phyloP scores from a whole-genome alignment of 2,113 vertebrate genomes.

The Phrynocephalus versicolor region DNA sequence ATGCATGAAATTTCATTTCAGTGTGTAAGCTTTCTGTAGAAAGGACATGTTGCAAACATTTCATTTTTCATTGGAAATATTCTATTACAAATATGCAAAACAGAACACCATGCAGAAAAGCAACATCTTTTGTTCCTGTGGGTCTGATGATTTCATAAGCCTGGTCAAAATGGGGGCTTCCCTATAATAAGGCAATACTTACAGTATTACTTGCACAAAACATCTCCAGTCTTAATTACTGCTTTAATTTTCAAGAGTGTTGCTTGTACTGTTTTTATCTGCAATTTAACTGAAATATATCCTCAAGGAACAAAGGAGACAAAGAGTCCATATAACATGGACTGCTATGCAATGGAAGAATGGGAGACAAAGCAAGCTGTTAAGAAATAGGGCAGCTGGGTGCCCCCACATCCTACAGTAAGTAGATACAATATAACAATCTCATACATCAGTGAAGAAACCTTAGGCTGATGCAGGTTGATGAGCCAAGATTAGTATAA shows the following conservation, averaged over 20 bases:
- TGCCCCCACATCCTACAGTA: background rate
- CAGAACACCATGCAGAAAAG: background rate
- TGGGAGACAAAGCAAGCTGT: background rate
- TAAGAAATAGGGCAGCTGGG: background rate
- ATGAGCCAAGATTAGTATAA: slow-evolving; percentile 56
- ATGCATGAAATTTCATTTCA: background rate
- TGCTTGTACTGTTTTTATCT: too few species aligned
- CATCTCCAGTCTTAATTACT: background rate
- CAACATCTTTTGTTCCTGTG: background rate
- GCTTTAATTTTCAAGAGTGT: background rate
- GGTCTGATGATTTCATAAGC: background rate
- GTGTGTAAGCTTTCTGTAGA: background rate
- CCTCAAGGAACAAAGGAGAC: background rate
- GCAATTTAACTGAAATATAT: background rate
- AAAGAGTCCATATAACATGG: background rate
- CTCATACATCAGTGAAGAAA: slow-evolving; percentile 46
- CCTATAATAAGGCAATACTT: background rate
- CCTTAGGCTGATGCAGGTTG: slow-evolving; percentile 43
- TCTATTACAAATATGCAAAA: background rate
- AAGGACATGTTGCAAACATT: background rate
- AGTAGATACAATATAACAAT: slow-evolving; percentile 48
- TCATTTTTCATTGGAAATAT: background rate
- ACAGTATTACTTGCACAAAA: too few species aligned
- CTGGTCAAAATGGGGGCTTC: too few species aligned
- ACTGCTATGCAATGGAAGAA: background rate